Percentiles rank a stretch among this genome's conserved stretches.
phyloP scores from a whole-genome alignment of 2,888 invertebrate species.

The Meiosimyza decipiens region DNA sequence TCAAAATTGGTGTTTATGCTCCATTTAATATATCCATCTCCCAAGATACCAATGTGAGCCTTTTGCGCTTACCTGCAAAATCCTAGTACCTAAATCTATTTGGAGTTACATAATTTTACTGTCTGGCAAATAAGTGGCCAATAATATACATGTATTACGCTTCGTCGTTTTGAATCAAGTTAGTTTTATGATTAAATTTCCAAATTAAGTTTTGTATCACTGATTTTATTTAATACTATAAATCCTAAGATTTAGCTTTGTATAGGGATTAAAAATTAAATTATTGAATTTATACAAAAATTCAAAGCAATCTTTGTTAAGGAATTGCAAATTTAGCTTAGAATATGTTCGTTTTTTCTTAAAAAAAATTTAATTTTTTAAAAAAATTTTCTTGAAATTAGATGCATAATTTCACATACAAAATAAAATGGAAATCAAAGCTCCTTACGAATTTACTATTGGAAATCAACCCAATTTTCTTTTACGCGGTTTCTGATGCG shows the following conservation, averaged over 20 bases:
- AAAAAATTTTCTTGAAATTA: not conserved
- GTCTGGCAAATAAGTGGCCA: too few relatives aligned
- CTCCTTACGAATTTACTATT: not conserved
- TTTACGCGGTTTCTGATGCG: conserved; percentile 25
- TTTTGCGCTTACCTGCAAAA: too few relatives aligned
- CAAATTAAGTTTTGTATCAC: conserved; percentile 5
- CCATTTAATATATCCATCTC: too few relatives aligned
- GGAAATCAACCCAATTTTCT: conserved; percentile 35
- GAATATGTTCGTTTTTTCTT: not conserved
- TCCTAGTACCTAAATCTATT: too few relatives aligned
- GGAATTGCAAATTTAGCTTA: conserved; percentile 4
- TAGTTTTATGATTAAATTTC: too few relatives aligned
- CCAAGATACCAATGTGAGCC: too few relatives aligned
- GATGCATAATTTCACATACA: not conserved
- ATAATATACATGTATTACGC: too few relatives aligned
- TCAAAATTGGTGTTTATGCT: too few relatives aligned
- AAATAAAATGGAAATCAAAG: conserved; percentile 5
- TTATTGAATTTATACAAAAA: not conserved
- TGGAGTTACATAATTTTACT: too few relatives aligned
- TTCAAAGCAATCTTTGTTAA: not conserved
- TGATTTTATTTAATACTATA: conserved; percentile 25
- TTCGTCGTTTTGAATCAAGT: too few relatives aligned
- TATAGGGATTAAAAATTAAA: not conserved
- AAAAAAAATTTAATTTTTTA: not conserved
- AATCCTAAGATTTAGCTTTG: not conserved